Conservation (phyloP, 2,888 invertebrate species). For the Gymnosoma rotundatum region DNA sequence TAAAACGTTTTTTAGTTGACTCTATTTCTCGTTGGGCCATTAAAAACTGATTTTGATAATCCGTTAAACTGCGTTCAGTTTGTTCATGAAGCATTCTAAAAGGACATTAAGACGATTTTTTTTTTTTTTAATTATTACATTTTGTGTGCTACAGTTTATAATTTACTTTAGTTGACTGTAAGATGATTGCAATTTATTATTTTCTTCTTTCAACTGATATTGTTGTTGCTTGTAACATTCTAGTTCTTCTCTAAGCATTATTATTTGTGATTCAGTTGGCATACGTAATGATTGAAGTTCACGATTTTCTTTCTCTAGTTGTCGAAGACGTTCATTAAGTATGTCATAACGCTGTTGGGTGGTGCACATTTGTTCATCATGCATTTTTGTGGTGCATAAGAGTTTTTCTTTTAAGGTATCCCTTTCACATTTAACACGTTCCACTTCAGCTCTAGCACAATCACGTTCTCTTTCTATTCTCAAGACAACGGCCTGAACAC, state of each 20-base stretch:
- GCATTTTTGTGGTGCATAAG: constrained; percentile 83
- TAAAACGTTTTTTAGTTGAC: constrained; percentile 84
- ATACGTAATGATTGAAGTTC: constrained; percentile 84
- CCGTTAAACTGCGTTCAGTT: constrained; percentile 88
- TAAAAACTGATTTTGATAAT: constrained; percentile 87
- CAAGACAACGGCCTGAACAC: constrained; percentile 80
- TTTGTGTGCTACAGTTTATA: neutral
- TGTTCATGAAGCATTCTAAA: constrained; percentile 89
- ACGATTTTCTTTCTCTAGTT: constrained; percentile 84
- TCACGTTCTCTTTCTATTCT: constrained; percentile 84
- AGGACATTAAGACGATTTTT: neutral
- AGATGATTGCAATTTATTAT: constrained; percentile 83
- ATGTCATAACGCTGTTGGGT: constrained; percentile 83
- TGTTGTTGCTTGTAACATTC: constrained; percentile 83
- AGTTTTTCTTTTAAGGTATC: constrained; percentile 84
- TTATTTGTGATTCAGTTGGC: constrained; percentile 83
- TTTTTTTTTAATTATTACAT: neutral
- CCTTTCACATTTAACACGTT: constrained; percentile 85
- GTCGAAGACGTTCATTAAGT: constrained; percentile 83
- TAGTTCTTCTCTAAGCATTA: constrained; percentile 84
- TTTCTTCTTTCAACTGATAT: constrained; percentile 83
- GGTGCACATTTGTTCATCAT: constrained; percentile 83
- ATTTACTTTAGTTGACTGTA: constrained; percentile 85
- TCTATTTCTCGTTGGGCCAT: constrained; percentile 86
- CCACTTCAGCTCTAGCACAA: constrained; percentile 82